Evolutionary conservation across 2,888 invertebrate genomes (phyloP), one percentile per base, ranked within the genome.

Genomic region (Philopedon plagiatum): DNA sequence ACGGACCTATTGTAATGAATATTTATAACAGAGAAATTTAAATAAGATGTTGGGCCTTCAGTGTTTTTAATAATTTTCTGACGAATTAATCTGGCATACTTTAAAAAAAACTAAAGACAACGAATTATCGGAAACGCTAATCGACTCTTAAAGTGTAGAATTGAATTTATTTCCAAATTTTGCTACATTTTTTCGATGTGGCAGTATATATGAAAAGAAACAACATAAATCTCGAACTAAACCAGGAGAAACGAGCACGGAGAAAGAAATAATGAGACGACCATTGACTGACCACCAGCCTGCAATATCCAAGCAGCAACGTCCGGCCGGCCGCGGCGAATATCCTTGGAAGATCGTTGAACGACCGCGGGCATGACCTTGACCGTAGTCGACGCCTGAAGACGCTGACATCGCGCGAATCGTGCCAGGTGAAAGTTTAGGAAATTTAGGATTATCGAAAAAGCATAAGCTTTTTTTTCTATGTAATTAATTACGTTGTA

Each of bases 281-380:
- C 39, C 70, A 41, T 60, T 65, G 41, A 51, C 37, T 64, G 64
- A 39, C 13, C 8, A 26, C 23, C 26, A 23, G 23, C 29, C 13
- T 29, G 60, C 49, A 32, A 11, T 34, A 60, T 21, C 32, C 64
- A 65, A 63, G 56, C 37, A 44, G 57, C 39, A 37, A 65, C 64
- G 58, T 60, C 60, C 71, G 61, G 54, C 56, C 56, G 56, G 60
- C 65, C 57, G 60, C 58, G 26, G n/a, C 61, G 54, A 62, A 67
- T 49, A 68, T 57, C 67, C 72, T 73, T 73, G 67, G 72, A 67
- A 68, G 72, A 62, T 73, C 63, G 72, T 68, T 58, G 68, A 68
- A 73, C 72, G 72, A 73, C 72, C 72, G 69, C 32, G 23, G 44
- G 11, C 9, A 19, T 19, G 54, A 44, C 72, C 72, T 73, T 73